Evolutionary conservation across 2,888 invertebrate genomes (phyloP), one percentile per base, ranked within the genome.

Genomic region (Polymixis flavicincta): DNA sequence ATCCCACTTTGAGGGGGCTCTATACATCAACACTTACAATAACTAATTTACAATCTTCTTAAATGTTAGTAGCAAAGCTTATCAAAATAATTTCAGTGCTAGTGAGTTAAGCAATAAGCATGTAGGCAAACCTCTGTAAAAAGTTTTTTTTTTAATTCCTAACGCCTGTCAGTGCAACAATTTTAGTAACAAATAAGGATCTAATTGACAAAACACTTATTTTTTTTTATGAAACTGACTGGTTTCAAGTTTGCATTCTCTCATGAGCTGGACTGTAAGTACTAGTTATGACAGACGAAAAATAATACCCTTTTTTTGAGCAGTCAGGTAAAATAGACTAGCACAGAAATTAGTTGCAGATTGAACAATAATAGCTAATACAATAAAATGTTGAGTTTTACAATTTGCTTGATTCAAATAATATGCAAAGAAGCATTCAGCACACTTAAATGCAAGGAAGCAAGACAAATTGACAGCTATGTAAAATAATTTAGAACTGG

Each of bases 381-480:
- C 22, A 76, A 63, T 66, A 77, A 28, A 66, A 67, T 64, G 32
- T 61, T 59, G 1, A 52, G 42, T 70, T 37, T 32, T 25, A 57
- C 14, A 45, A 81, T 82, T 76, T 60, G 42, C 67, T 68, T 80
- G n/a, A 80, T 82, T 77, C 64, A 80, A 82, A 77, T 77, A 59
- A 63, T 61, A 69, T 81, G 66, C 64, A 71, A 75, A 77, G 64
- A 81, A 75, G 67, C 70, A 68, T 77, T 71, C 66, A 77, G 70
- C 52, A 75, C 64, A 75, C 64, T 66, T n/a, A 80, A 80, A 79
- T 77, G 70, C 79, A 85, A 71, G 68, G 75, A 52, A 80, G 84
- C 85, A 76, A 71, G 65, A 74, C 74, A 69, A 82, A 82, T 72
- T 71, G 59, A 65, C 75, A 71, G 82, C 82, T 83, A 85, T 89